These are phyloP conservation scores for Erebia aethiops DNA, from an alignment of 2,888 invertebrate genomes.

Conservation along the genomic window DNA sequence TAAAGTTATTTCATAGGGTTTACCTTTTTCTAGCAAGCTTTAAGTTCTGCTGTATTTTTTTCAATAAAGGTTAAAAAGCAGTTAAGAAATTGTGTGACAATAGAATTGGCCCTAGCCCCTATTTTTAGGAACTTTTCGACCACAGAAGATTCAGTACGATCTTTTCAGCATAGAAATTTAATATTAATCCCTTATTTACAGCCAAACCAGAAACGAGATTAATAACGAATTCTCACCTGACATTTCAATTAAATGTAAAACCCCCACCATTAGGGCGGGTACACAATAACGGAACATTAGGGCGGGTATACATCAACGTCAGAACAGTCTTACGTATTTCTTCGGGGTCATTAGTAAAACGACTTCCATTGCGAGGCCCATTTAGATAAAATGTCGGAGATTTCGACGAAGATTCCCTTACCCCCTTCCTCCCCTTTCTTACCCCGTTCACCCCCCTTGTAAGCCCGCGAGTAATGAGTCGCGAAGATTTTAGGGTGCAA, in stretches of 20 bases:
- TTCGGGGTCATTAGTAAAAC: conserved; percentile 80
- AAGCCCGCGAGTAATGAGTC: conserved; percentile 75
- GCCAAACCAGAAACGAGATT: conserved; percentile 15
- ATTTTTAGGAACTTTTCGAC: too few species aligned
- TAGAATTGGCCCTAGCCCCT: too few species aligned
- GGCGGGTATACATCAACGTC: conserved; percentile 57
- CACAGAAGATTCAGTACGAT: too few species aligned
- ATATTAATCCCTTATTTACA: too few species aligned
- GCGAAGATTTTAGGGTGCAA: conserved; percentile 81
- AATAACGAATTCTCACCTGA: conserved; percentile 34
- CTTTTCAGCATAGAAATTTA: too few species aligned
- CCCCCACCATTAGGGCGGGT: conserved; percentile 29
- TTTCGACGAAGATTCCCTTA: conserved; percentile 75
- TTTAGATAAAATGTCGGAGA: conserved; percentile 83
- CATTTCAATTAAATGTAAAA: conserved; percentile 31
- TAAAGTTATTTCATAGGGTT: too few species aligned
- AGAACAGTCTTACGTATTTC: conserved; percentile 73
- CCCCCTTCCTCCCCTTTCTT: conserved; percentile 35
- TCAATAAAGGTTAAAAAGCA: too few species aligned
- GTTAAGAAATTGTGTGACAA: too few species aligned
- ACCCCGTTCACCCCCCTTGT: conserved; percentile 24
- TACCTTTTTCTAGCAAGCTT: too few species aligned
- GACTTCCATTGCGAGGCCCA: conserved; percentile 80
- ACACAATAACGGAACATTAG: conserved; percentile 37
- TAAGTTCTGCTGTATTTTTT: too few species aligned